Base-by-base conservation (phyloP, 2,888 invertebrate genomes). In the Ophion obscuratus region DNA sequence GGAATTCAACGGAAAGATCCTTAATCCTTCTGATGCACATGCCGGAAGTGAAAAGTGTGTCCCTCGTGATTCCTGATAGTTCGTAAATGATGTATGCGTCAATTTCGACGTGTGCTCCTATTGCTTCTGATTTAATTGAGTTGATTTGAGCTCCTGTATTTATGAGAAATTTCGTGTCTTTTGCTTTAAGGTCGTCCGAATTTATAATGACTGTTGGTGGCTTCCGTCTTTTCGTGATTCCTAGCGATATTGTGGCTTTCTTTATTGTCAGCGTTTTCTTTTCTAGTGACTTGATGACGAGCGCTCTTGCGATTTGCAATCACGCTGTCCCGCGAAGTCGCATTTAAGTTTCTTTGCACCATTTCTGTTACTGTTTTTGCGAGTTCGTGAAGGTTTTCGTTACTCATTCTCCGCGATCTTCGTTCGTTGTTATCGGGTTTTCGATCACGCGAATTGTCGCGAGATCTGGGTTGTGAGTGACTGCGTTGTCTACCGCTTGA, bases 61-160 rank as follows among this genome's bases (percentile, higher is more conserved):
- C 24, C 2, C 24, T 24, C 24, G 1, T 24, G 24, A 24, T 24
- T 24, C 24, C 24, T 24, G 24, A 24, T 24, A 24, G 24, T 24
- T 24, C 24, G 24, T 24, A 24, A 24, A 24, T 24, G 1, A 24
- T 24, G 24, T 24, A 24, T 24, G 24, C 24, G 24, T 24, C 24
- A 24, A 24, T 24, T 24, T 24, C 24, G 24, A 24, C 24, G 24
- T 24, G 24, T 24, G 24, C 24, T 24, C 24, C 24, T 24, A 24
- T 24, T 24, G 24, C 24, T 24, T 24, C 24, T 24, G 24, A 24
- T 24, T 24, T 2, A 66, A 68, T 14, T 2, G 74, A 27, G 44
- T 74, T 83, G 9, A 78, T 77, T 24, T 66, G 40, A 0, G 82
- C 64, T 66, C 83, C 83, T 0, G 77, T 78, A 14, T 67, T 77